These are phyloP conservation scores for Chionis minor DNA, from an alignment of 2,113 vertebrate genomes.

Conservation along the genomic window DNA sequence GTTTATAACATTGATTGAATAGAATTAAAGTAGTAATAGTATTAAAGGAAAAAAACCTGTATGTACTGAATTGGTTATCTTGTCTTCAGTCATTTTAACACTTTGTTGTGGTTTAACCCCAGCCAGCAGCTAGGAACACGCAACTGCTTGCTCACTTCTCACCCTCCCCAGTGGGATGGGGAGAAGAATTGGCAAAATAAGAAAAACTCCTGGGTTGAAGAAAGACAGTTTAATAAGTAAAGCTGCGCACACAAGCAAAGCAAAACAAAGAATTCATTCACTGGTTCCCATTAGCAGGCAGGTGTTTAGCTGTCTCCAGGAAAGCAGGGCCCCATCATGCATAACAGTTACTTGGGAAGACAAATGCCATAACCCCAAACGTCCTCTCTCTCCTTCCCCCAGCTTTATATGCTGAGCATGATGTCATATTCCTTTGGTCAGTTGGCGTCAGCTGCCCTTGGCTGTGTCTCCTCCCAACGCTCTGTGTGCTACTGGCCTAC, in stretches of 20 bases:
- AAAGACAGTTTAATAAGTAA: neutral
- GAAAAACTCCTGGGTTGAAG: neutral
- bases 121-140: neutral
- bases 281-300: neutral
- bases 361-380: neutral
- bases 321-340: neutral
- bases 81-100: neutral
- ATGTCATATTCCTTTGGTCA: neutral
- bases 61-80: neutral
- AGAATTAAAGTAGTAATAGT: neutral
- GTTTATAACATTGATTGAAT: neutral
- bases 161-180: neutral
- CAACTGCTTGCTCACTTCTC: neutral
- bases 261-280: neutral
- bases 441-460: neutral
- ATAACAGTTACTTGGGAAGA: neutral
- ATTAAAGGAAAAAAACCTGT: neutral
- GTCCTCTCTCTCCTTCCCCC: neutral
- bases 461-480: neutral
- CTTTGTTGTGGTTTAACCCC: neutral
- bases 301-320: neutral
- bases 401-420: neutral
- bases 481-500: neutral
- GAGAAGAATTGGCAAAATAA: neutral
- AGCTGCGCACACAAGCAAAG: neutral